These are phyloP conservation scores for Andricus quercusramuli DNA, from an alignment of 2,888 invertebrate genomes.

Conservation along the genomic window DNA sequence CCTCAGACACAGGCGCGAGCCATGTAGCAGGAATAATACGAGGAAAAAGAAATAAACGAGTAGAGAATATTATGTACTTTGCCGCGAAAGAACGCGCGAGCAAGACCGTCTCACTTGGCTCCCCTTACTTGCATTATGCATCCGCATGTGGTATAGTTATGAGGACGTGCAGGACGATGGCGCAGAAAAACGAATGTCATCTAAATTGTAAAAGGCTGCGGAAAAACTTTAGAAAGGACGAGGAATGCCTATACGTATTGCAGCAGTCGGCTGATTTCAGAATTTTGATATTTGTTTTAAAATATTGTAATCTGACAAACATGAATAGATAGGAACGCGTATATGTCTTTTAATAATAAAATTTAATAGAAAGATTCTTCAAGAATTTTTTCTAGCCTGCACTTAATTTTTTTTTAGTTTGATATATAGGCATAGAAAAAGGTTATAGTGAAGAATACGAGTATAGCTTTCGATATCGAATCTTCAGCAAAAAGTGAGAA, in stretches of 20 bases:
- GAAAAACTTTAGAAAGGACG: constrained; percentile 48
- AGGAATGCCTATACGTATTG: background rate
- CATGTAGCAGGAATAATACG: constrained; percentile 30
- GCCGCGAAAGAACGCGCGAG: constrained; percentile 49
- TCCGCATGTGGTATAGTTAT: constrained; percentile 55
- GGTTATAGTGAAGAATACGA: background rate
- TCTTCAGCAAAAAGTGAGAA: constrained; percentile 47
- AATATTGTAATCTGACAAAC: background rate
- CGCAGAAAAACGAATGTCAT: constrained; percentile 54
- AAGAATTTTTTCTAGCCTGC: background rate
- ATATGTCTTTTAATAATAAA: background rate
- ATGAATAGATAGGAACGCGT: too few species aligned
- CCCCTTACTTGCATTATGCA: constrained; percentile 63
- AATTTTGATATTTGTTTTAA: background rate
- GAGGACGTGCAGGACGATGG: constrained; percentile 53
- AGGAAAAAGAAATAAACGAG: constrained; percentile 47
- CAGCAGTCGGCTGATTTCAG: background rate
- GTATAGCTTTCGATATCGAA: constrained; percentile 4
- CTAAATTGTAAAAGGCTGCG: constrained; percentile 51
- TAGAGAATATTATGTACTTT: constrained; percentile 59
- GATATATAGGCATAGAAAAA: background rate
- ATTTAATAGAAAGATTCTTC: background rate
- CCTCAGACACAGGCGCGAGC: constrained; percentile 41
- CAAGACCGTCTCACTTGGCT: constrained; percentile 54
- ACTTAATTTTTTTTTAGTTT: background rate